Evolutionary conservation across 2,797 vertebrate species (phyloP).

Genomic region (Crenichthys baileyi): DNA sequence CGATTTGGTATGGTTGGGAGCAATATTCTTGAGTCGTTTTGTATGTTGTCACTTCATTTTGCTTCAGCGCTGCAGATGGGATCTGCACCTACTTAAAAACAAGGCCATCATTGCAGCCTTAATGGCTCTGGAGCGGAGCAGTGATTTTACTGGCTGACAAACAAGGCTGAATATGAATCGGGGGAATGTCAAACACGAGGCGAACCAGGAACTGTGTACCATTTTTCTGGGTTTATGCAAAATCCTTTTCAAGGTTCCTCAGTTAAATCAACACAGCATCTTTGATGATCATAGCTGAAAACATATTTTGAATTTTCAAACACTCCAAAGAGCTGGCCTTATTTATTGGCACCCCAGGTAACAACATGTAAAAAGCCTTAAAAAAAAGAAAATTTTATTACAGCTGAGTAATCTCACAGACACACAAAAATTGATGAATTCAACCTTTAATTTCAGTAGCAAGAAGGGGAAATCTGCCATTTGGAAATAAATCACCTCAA

Average conservation of each 20-base stretch:
- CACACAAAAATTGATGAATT: background rate
- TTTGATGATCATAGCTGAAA: constrained; percentile 6
- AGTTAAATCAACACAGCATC: constrained; percentile 14
- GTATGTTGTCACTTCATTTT: constrained; percentile 51
- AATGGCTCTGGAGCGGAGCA: constrained; percentile 57
- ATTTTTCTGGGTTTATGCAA: constrained; percentile 30
- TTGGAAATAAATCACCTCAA: background rate
- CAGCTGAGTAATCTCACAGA: background rate
- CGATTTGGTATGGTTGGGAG: constrained; percentile 4
- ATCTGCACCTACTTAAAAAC: constrained; percentile 58
- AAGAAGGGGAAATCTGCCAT: too few species aligned
- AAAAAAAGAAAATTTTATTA: background rate
- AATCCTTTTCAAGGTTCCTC: constrained; percentile 21
- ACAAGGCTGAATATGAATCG: constrained; percentile 64
- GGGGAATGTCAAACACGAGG: constrained; percentile 35
- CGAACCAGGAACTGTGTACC: constrained; percentile 19
- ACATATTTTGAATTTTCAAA: constrained; percentile 3
- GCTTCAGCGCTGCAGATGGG: constrained; percentile 51
- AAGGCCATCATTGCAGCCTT: constrained; percentile 58
- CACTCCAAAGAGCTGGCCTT: background rate
- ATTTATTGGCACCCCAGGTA: background rate
- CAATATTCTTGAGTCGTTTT: constrained; percentile 28
- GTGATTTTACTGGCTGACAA: constrained; percentile 65
- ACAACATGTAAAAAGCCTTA: background rate
- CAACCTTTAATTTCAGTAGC: background rate